A percentile compares a stretch with the other conserved stretches of the same genome.
Evolutionary conservation across 2,888 invertebrate species (phyloP).

Genomic region (Neoitamus cyanurus): DNA sequence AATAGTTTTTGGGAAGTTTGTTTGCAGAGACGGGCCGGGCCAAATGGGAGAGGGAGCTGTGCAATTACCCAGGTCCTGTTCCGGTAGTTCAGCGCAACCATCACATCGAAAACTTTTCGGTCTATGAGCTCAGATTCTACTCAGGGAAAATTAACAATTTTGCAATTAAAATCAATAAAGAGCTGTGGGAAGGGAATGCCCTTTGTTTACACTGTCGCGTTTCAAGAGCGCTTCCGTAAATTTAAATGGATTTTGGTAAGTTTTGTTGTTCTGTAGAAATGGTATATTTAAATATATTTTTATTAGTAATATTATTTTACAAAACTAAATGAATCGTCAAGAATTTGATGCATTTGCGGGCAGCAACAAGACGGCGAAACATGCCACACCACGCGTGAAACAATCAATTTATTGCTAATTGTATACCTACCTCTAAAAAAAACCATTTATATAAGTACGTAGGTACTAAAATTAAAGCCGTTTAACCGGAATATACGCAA

Average conservation of each 20-base stretch:
- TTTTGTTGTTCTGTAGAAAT: not conserved
- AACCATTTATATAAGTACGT: too few species aligned
- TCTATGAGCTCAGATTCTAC: constrained; percentile 37
- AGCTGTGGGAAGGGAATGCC: not conserved
- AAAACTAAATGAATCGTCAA: too few species aligned
- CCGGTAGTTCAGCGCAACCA: not conserved
- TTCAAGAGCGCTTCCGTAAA: not conserved
- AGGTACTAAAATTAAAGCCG: too few species aligned
- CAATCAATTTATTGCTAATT: too few species aligned
- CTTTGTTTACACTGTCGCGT: constrained; percentile 1
- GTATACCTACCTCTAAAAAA: too few species aligned
- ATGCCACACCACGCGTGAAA: too few species aligned
- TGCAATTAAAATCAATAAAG: constrained; percentile 44
- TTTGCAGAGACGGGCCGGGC: not conserved
- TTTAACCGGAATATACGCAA: too few species aligned
- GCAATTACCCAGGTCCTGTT: not conserved
- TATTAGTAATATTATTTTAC: too few species aligned
- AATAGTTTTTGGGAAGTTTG: constrained; percentile 4
- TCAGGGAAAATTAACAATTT: constrained; percentile 41
- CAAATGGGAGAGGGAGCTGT: not conserved
- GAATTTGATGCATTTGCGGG: too few species aligned
- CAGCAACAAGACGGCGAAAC: too few species aligned
- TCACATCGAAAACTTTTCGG: not conserved
- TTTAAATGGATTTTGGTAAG: not conserved
- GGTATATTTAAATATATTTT: too few species aligned